Evolutionary conservation across 2,797 vertebrate species (phyloP), one percentile per base, ranked within the genome.

Genomic region (Holocentrus rufus): DNA sequence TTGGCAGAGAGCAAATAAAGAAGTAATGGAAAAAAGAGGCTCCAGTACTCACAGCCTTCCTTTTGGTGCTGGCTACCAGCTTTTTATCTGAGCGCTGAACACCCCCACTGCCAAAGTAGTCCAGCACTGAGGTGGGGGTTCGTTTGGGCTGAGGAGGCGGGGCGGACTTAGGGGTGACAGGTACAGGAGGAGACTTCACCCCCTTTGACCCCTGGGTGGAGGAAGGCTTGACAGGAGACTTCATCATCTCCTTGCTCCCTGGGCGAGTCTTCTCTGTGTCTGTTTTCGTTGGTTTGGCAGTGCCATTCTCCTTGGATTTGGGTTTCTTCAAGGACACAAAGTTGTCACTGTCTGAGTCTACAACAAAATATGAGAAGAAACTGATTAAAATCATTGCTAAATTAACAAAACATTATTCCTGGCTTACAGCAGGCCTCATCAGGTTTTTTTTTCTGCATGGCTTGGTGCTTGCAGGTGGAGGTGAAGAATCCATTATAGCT

Each of bases 21-120:
- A 30, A 65, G n/a, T 20, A 6, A 49, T 30, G 13, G 20, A 13
- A 39, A 20, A 44, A 1, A 57, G 15, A 56, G 36, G 0, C 4
- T 64, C 31, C 44, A 46, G 0, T 18, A 94, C 96, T 95, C 82
- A 99, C 97, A 56, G 95, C 93, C 90, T 96, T 97, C 70, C 95
- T 93, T 88, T 96, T 98, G 59, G 79, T 68, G 88, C 94, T 98
- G 66, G 96, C 93, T 23, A 99, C 97, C 78, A 99, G 94, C 85
- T 97, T 99, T 89, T 95, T 98, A 9, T 94, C 95, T 0, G 97
- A 99, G 53, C 97, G 94, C 23, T 96, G 96, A 61, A 98, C 68
- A 1, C 81, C 80, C 4, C 81, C 82, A 4, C 79, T 93, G 70
- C 98, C 97, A 72, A 99, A 99, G 90, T 91, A 99, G 81, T 98